Percentiles rank a stretch among this genome's conserved stretches.
Conservation (phyloP, 1,140 invertebrate genomes). For the Steinernema feltiae region DNA sequence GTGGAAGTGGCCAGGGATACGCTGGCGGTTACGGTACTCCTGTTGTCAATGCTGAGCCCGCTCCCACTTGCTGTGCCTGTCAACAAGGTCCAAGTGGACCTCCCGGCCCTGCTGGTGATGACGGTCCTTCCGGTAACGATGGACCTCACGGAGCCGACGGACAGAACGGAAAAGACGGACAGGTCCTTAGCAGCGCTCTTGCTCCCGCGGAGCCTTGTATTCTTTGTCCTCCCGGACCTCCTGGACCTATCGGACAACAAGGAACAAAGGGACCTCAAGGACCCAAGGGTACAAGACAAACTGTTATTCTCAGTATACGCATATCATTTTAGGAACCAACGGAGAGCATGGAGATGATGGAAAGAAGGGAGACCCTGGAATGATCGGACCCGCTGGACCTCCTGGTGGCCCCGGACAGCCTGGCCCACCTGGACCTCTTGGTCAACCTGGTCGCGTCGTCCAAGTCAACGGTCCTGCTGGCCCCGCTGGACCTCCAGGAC, state of each 20-base stretch:
- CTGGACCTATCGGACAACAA: conserved; percentile 29
- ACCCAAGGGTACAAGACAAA: conserved; percentile 50
- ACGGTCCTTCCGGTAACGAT: conserved; percentile 41
- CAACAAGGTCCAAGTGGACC: conserved; percentile 53
- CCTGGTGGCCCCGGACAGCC: conserved; percentile 33
- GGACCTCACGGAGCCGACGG: conserved; percentile 43
- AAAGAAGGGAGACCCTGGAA: conserved; percentile 48
- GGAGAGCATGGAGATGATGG: conserved; percentile 32
- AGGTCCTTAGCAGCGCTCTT: conserved; percentile 35
- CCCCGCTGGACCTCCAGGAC: conserved; percentile 36
- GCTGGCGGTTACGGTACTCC: conserved; percentile 39
- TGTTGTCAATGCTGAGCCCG: conserved; percentile 30
- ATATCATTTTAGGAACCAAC: background rate
- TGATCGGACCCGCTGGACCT: conserved; percentile 49
- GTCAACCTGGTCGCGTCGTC: conserved; percentile 44
- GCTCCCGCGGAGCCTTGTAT: conserved; percentile 51
- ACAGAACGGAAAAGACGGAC: conserved; percentile 44
- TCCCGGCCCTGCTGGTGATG: conserved; percentile 45
- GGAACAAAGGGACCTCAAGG: conserved; percentile 57
- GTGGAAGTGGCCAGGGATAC: conserved; percentile 1
- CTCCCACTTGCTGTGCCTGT: conserved; percentile 44
- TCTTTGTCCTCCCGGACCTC: conserved; percentile 45
- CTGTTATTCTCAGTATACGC: background rate
- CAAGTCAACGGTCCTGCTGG: conserved; percentile 56
- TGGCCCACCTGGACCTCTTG: conserved; percentile 36